phyloP scores from a whole-genome alignment of 2,113 vertebrate species.

The Callorhinus ursinus region DNA sequence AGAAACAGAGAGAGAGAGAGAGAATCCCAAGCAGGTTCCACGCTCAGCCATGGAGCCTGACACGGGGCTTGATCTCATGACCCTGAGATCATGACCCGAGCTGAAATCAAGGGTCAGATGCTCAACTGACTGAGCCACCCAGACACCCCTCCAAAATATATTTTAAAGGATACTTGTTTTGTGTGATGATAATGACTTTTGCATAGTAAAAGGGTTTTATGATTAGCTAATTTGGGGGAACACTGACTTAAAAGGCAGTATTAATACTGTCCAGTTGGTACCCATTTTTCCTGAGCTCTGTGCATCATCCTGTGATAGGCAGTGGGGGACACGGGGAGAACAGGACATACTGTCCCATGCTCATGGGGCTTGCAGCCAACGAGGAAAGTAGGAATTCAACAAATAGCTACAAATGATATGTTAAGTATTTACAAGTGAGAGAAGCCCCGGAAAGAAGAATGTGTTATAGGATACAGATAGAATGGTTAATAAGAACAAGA shows the following conservation, averaged over 20 bases:
- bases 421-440: neutral
- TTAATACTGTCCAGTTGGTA: neutral
- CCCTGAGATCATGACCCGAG: no score
- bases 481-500: neutral
- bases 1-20: no score
- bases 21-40: no score
- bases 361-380: neutral
- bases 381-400: neutral
- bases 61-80: no score
- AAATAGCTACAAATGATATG: neutral
- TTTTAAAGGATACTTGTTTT: neutral
- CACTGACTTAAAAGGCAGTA: neutral
- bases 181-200: neutral
- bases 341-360: neutral
- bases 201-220: neutral
- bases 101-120: no score
- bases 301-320: neutral
- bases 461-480: neutral
- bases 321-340: accelerated
- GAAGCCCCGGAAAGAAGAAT: neutral
- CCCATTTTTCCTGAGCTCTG: neutral
- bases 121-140: no score
- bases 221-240: neutral
- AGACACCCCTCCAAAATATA: neutral
- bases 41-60: no score